Evolutionary conservation across 2,888 invertebrate genomes (phyloP).

Genomic region (Idaea dimidiata): DNA sequence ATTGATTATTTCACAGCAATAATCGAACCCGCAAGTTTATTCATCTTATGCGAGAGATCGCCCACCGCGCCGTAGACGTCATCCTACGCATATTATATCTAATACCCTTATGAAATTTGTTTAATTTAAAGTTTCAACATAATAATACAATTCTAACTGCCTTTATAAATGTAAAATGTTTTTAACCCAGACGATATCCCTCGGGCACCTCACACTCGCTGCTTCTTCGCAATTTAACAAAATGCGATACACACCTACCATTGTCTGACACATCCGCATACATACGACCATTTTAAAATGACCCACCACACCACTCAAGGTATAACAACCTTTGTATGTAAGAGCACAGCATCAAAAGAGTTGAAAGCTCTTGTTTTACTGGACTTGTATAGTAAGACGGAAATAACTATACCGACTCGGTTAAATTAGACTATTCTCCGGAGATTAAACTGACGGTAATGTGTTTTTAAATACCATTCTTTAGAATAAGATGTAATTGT

Average conservation of each 20-base stretch:
- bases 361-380: constrained; percentile 45
- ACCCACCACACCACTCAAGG: constrained; percentile 37
- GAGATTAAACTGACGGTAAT: constrained; percentile 62
- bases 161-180: constrained; percentile 38
- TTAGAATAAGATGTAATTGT: neutral
- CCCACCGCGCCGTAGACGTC: no score
- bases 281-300: constrained; percentile 49
- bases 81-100: no score
- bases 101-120: neutral
- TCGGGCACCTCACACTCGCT: constrained; percentile 52
- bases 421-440: constrained; percentile 72
- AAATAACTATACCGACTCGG: constrained; percentile 71
- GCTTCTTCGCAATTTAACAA: constrained; percentile 75
- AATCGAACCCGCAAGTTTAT: no score
- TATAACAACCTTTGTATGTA: constrained; percentile 27
- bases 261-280: constrained; percentile 51
- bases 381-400: constrained; percentile 57
- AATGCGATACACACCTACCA: constrained; percentile 59
- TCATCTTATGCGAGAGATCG: no score
- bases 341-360: constrained; percentile 29
- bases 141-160: constrained; percentile 6
- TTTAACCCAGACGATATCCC: constrained; percentile 72
- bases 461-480: constrained; percentile 37
- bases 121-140: constrained; percentile 16
- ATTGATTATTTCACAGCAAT: no score